Evolutionary conservation across 2,113 vertebrate genomes (phyloP), one percentile per base, ranked within the genome.

Genomic region (Plestiodon gilberti): DNA sequence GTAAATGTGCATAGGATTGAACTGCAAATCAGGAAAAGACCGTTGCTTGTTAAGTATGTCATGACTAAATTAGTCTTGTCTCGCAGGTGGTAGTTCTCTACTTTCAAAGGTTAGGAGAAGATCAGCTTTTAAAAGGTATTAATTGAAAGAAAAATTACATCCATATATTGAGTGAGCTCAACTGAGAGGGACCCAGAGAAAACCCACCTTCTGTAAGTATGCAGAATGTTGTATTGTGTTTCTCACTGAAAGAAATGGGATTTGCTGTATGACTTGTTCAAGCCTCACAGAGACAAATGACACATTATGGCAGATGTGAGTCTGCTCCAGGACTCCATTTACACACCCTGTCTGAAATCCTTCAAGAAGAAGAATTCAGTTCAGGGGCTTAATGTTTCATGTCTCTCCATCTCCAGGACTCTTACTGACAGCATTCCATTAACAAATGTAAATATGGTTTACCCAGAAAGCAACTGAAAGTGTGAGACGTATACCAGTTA

Each of bases 291-390:
- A 23, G 40, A 20, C 78, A 80, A n/a, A 80, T 43, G 18, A 80
- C 8, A 71, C 13, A 30, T 71, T 71, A 82, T 35, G 22, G 52
- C 48, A 57, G 52, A 23, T 2, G 28, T 71, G 9, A 20, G 55
- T 71, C 65, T 71, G 67, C 35, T 64, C 18, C 35, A 86, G 88
- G 81, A 91, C 80, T 90, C 89, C 81, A 74, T 94, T 81, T 88
- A 59, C 14, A 5, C 33, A 70, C 13, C 33, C 9, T 33, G 15
- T 38, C 35, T 9, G 23, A 86, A 89, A 92, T 91, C 22, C 83
- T 88, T 57, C 55, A 91, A 90, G 65, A 81, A 83, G 61, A 92
- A 87, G 85, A 91, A 90, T 86, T 91, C 87, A 93, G 71, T 92
- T 91, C 89, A 89, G 75, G 80, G 78, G 33, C 48, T 73, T 88